Base-by-base conservation (phyloP, 2,888 invertebrate genomes). In the Leucophenga montana region DNA sequence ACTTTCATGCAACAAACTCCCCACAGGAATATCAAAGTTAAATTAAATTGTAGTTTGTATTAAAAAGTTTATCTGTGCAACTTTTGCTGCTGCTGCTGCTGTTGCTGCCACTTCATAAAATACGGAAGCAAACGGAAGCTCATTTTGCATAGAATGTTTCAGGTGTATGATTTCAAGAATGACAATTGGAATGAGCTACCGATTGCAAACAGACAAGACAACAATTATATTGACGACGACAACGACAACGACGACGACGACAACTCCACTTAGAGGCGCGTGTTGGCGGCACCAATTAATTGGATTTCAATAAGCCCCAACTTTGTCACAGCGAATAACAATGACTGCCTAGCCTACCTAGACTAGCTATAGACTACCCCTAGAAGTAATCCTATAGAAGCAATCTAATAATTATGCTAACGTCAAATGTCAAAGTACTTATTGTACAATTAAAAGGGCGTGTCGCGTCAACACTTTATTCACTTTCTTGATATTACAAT, bases 41-140 rank as follows among this genome's bases (percentile, higher is more conserved):
- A 87, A 87, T 87, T 87, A 87, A 87, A 87, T 88, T 87, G 85
- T 82, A 87, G 86, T 87, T 87, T 85, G 77, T 82, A 83, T 85
- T 78, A 77, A 79, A 86, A 87, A 87, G 82, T 88, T 88, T 85
- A 39, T 39, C 39, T 39, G 39, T 39, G 39, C 39, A 39, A 39
- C 39, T 39, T 39, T 39, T 39, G 39, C 39, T 39, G 39, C 39
- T 39, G 33, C 33, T 33, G 39, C 11, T 39, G 39, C 39, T 39
- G 39, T 39, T 39, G 39, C 39, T 39, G 39, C 39, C 39, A 39
- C 39, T 39, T 39, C 39, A 39, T 39, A 39, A 8, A 39, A 39
- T 39, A 61, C 33, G n/a, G n/a, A n/a, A 44, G 61, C 39, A 33
- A 3, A n/a, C 33, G 33, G 62, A 48, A 48, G 46, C 48, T 64